These are phyloP conservation scores for Himalopsyche tibetana DNA, from an alignment of 2,888 invertebrate genomes.

Conservation along the genomic window DNA sequence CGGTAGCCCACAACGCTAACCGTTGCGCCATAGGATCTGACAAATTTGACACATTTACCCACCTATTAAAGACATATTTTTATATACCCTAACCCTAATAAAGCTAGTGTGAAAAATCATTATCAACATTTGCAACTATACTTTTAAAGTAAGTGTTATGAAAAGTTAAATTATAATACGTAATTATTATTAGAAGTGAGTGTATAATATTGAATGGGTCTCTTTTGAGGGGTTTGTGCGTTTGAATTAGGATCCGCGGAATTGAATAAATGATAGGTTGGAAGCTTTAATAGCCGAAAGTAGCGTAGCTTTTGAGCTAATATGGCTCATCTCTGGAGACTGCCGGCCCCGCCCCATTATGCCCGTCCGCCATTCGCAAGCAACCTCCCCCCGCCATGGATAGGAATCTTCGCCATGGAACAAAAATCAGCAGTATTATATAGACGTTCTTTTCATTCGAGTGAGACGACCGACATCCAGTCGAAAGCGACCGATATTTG, in stretches of 20 bases:
- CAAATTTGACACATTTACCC: too few species aligned
- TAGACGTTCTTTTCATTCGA: conserved; percentile 22
- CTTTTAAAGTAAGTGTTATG: too few species aligned
- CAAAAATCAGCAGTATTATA: conserved; percentile 7
- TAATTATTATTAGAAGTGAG: too few species aligned
- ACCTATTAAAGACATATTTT: too few species aligned
- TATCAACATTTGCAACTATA: too few species aligned
- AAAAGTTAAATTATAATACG: too few species aligned
- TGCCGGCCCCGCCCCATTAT: not conserved
- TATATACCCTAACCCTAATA: too few species aligned
- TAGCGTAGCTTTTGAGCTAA: conserved; percentile 26
- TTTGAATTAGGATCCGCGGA: conserved; percentile 26
- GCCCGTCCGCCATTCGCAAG: conserved; percentile 39
- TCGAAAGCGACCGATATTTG: conserved; percentile 37
- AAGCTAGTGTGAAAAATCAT: too few species aligned
- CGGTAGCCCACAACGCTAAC: too few species aligned
- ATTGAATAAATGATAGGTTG: conserved; percentile 31
- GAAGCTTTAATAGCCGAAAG: conserved; percentile 25
- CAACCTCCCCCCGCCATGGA: conserved; percentile 27
- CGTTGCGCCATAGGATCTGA: too few species aligned
- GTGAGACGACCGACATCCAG: conserved; percentile 33
- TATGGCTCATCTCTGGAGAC: conserved; percentile 13
- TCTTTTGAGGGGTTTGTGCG: conserved; percentile 2
- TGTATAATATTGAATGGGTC: not conserved
- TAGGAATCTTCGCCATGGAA: not conserved